Evolutionary conservation across 2,113 vertebrate genomes (phyloP).

Genomic region (Halichoeres trimaculatus): DNA sequence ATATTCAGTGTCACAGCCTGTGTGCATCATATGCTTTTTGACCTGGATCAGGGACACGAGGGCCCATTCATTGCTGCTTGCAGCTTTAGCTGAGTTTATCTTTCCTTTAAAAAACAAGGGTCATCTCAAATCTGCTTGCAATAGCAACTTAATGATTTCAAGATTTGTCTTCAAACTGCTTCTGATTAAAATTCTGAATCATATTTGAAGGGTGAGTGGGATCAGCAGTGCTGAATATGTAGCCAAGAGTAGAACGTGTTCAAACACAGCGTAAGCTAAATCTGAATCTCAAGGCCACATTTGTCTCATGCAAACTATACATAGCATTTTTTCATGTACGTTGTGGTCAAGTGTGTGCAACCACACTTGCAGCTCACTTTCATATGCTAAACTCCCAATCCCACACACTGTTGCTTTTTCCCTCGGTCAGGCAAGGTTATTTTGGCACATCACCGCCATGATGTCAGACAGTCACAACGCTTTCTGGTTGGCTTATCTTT

Average conservation of each 20-base stretch:
- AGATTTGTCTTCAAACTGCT: not conserved
- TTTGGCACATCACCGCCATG: conserved; percentile 31
- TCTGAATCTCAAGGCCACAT: conserved; percentile 8
- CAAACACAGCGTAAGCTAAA: not conserved
- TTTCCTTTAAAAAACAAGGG: conserved; percentile 1
- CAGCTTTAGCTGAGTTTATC: not conserved
- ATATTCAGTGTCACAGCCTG: no score
- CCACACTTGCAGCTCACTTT: conserved; percentile 49
- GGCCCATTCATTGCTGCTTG: no score
- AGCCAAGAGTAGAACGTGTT: not conserved
- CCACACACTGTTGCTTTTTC: conserved; percentile 54
- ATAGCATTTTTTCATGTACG: conserved; percentile 11
- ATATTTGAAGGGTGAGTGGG: not conserved
- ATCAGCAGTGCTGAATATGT: not conserved
- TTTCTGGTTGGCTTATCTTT: conserved; percentile 43
- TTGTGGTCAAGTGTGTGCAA: conserved; percentile 17
- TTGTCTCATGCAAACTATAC: conserved; percentile 15
- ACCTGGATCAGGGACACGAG: no score
- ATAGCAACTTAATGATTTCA: not conserved
- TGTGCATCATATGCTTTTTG: no score
- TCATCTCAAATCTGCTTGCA: conserved; percentile 13
- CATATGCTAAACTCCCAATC: conserved; percentile 43
- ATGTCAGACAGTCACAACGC: conserved; percentile 45
- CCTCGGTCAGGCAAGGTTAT: conserved; percentile 43
- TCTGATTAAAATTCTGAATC: not conserved